Base-by-base conservation (phyloP, 2,888 invertebrate genomes). In the Harmothoe impar region DNA sequence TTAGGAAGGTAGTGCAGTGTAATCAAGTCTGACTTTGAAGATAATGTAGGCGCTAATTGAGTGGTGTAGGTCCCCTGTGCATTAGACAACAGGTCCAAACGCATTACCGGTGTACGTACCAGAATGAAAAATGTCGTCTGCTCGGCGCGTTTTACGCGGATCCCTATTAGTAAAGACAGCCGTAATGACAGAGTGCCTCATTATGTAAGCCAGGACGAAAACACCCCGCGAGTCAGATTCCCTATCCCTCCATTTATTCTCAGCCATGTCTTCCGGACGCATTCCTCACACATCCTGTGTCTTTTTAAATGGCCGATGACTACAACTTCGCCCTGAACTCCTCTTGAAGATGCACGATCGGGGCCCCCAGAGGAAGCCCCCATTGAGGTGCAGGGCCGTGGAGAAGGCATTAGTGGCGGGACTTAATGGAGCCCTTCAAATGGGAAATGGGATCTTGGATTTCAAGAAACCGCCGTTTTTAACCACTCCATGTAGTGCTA, bases 371-470 rank as follows among this genome's bases (percentile, higher is more conserved):
- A 43, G 43, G 43, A 43, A 43, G 43, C 43, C 43, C 43, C 10
- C 43, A 43, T 43, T 43, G 43, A 43, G 3, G 43, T 10, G 10
- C 5, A 10, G 43, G 5, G 5, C 5, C 43, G 43, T 43, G n/a
- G 12, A 20, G n/a, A 62, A 62, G 62, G n/a, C 62, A 62, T 62
- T 62, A 62, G 62, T 62, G n/a, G 62, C 62, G 62, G 23, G 20
- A 1, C 3, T n/a, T 62, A n/a, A 62, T 62, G 62, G 23, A 20
- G n/a, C 20, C 62, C 62, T 62, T 62, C 62, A n/a, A 62, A n/a
- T 62, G 23, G 62, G 62, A 62, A 62, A 62, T 62, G 20, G 62
- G 62, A n/a, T 62, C 62, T 62, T 62, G 62, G 62, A 62, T 62
- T 62, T 62, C 62, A 62, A 62, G 62, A 62, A 62, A 62, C 23